phyloP scores from a whole-genome alignment of 2,888 invertebrate species.

The Gortyna flavago region DNA sequence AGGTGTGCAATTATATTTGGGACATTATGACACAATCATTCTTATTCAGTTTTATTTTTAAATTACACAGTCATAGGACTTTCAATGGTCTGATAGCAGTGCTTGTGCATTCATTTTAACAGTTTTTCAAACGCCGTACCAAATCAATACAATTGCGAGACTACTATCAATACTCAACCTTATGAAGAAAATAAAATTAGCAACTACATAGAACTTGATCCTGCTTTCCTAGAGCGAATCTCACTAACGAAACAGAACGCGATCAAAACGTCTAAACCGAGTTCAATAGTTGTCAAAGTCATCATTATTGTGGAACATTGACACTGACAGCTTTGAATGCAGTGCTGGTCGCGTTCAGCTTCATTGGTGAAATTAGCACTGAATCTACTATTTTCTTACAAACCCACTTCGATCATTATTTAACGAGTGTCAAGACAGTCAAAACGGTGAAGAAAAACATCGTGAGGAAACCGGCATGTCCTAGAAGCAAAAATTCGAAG shows the following conservation, averaged over 20 bases:
- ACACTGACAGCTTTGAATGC: not conserved
- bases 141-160: not conserved
- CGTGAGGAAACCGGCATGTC: not conserved
- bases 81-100: too few species aligned
- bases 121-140: too few species aligned
- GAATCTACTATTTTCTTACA: constrained; percentile 5
- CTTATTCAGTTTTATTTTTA: too few species aligned
- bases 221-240: not conserved
- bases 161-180: not conserved
- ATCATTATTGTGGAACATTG: not conserved
- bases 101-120: too few species aligned
- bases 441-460: not conserved
- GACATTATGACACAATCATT: too few species aligned
- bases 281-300: too few species aligned
- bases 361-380: not conserved
- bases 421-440: constrained; percentile 11
- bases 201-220: not conserved
- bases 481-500: not conserved
- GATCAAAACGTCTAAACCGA: too few species aligned
- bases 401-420: constrained; percentile 18
- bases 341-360: not conserved
- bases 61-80: too few species aligned
- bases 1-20: too few species aligned
- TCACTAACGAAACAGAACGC: too few species aligned
- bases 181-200: not conserved